Percentiles rank a stretch among this genome's conserved stretches.
Conservation (phyloP, 2,888 invertebrate species). For the Keiferia lycopersicella region DNA sequence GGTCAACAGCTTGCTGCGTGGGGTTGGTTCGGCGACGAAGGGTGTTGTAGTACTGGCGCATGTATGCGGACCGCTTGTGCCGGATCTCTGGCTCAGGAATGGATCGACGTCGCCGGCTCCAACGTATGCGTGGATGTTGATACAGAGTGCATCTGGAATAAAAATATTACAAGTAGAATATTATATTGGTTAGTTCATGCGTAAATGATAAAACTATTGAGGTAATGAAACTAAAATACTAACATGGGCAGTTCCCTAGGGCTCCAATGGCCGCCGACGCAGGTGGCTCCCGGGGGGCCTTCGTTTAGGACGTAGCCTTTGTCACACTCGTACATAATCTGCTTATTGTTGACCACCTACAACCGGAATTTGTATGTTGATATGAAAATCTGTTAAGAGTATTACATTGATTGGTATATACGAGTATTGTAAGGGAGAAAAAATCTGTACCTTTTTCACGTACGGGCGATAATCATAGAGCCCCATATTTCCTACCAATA, state of each 20-base stretch:
- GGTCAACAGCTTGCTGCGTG: slow-evolving; percentile 57
- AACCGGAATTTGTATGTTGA: slow-evolving; percentile 29
- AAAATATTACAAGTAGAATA: background rate
- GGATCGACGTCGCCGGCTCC: slow-evolving; percentile 86
- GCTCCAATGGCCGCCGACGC: slow-evolving; percentile 96
- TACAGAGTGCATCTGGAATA: slow-evolving; percentile 85
- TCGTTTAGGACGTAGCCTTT: slow-evolving; percentile 93
- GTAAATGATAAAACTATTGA: background rate
- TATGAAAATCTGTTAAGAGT: background rate
- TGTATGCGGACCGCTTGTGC: slow-evolving; percentile 64
- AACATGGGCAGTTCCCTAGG: slow-evolving; percentile 91
- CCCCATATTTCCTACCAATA: slow-evolving; percentile 97
- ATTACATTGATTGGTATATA: too few species aligned
- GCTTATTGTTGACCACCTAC: slow-evolving; percentile 91
- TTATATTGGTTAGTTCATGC: too few species aligned
- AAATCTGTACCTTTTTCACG: slow-evolving; percentile 88
- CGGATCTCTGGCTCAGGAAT: slow-evolving; percentile 66
- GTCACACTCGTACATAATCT: slow-evolving; percentile 97
- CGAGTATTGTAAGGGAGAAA: too few species aligned
- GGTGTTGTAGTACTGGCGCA: slow-evolving; percentile 70
- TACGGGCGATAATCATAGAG: slow-evolving; percentile 97
- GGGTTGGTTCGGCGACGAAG: slow-evolving; percentile 54
- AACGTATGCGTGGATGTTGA: slow-evolving; percentile 92
- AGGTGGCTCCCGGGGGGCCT: slow-evolving; percentile 96
- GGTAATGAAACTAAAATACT: slow-evolving; percentile 34